Conservation (phyloP, 1,140 invertebrate species). For the Calycopis cecrops region DNA sequence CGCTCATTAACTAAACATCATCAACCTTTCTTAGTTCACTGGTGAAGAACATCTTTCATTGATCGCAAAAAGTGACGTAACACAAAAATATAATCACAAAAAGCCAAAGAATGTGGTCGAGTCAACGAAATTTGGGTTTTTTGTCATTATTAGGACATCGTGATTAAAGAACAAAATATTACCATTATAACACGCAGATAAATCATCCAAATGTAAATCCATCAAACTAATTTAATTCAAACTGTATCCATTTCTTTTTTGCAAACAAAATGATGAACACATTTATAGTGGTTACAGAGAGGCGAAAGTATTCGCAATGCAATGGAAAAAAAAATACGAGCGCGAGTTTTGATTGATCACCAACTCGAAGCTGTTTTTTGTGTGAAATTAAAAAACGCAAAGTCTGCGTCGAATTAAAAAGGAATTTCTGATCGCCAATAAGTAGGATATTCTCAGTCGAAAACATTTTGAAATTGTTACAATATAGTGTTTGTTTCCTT, state of each 20-base stretch:
- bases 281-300: conserved; percentile 68
- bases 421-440: conserved; percentile 62
- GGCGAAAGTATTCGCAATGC: conserved; percentile 65
- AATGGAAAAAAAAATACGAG: conserved; percentile 64
- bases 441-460: conserved; percentile 44
- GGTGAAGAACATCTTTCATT: neutral
- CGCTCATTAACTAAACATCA: too few species aligned
- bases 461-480: conserved; percentile 55
- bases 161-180: conserved; percentile 16
- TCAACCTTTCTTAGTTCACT: too few species aligned
- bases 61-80: neutral
- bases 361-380: conserved; percentile 64
- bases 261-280: conserved; percentile 67
- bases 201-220: conserved; percentile 44
- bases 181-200: conserved; percentile 24
- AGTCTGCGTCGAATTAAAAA: conserved; percentile 68
- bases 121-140: neutral
- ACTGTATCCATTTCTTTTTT: conserved; percentile 65
- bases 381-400: conserved; percentile 71
- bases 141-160: conserved; percentile 2
- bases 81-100: too few species aligned
- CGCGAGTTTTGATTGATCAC: conserved; percentile 72
- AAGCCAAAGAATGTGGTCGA: too few species aligned
- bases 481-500: conserved; percentile 12
- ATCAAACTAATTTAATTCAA: conserved; percentile 67